phyloP scores from a whole-genome alignment of 2,797 vertebrate species.

The Salmo trutta region DNA sequence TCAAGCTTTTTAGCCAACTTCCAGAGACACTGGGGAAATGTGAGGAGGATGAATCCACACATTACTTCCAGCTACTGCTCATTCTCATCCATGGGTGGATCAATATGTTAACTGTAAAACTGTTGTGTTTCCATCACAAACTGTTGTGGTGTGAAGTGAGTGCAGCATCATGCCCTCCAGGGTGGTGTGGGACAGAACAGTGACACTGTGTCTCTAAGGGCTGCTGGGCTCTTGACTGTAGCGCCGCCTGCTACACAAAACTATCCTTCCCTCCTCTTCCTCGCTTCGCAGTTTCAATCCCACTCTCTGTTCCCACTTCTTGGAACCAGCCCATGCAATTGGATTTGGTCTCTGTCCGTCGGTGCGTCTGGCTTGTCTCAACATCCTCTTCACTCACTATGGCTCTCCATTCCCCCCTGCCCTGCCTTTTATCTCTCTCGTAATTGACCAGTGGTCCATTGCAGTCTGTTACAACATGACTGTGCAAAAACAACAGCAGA shows the following conservation, averaged over 20 bases:
- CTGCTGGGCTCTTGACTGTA: background rate
- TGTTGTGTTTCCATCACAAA: constrained; percentile 43
- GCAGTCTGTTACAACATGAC: constrained; percentile 49
- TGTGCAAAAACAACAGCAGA: constrained; percentile 44
- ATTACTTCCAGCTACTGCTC: background rate
- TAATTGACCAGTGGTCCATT: constrained; percentile 61
- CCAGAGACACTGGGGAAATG: background rate
- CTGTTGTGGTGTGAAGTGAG: constrained; percentile 13
- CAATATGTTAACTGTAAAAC: constrained; percentile 30
- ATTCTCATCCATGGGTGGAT: background rate
- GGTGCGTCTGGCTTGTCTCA: constrained; percentile 72
- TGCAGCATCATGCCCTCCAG: constrained; percentile 32
- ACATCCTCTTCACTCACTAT: background rate
- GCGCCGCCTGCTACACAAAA: background rate
- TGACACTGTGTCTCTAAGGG: constrained; percentile 17
- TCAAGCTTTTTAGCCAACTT: background rate
- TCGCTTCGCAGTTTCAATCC: background rate
- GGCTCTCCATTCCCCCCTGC: background rate
- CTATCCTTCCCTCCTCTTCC: constrained; percentile 5
- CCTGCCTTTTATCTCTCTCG: constrained; percentile 31
- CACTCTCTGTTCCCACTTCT: constrained; percentile 60
- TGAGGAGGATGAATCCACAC: background rate
- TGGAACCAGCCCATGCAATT: constrained; percentile 68
- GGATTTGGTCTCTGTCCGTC: constrained; percentile 66
- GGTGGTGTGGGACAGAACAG: constrained; percentile 39